Evolutionary conservation across 2,113 vertebrate species (phyloP).

Genomic region (Amia ocellicauda): DNA sequence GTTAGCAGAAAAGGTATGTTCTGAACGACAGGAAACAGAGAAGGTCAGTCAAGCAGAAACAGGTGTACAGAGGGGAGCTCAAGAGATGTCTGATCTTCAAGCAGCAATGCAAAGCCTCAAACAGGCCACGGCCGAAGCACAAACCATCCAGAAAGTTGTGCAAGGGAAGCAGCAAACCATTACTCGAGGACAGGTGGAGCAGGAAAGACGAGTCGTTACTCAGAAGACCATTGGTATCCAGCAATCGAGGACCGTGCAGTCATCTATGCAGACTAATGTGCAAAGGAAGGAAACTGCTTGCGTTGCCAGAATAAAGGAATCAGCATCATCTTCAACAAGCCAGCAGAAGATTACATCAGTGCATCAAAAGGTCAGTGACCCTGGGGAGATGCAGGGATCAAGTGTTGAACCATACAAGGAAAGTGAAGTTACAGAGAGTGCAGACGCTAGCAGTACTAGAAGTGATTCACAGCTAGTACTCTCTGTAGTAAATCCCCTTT

Average conservation of each 20-base stretch:
- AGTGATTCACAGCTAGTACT: slow-evolving; percentile 53
- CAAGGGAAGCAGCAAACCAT: slow-evolving; percentile 54
- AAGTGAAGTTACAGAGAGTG: slow-evolving; percentile 45
- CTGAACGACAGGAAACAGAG: slow-evolving; percentile 17
- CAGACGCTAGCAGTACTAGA: slow-evolving; percentile 64
- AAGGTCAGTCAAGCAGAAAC: slow-evolving; percentile 36
- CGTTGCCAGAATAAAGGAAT: slow-evolving; percentile 39
- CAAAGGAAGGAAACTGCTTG: slow-evolving; percentile 24
- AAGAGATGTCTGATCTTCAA: slow-evolving; percentile 60
- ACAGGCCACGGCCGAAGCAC: slow-evolving; percentile 70
- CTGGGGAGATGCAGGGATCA: slow-evolving; percentile 60
- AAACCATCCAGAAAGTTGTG: slow-evolving; percentile 64
- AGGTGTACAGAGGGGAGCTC: slow-evolving; percentile 32
- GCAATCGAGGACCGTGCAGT: slow-evolving; percentile 15
- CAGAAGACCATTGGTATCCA: slow-evolving; percentile 30
- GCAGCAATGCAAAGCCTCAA: slow-evolving; percentile 66
- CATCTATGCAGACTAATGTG: background rate
- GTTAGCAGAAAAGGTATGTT: slow-evolving; percentile 14
- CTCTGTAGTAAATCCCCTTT: slow-evolving; percentile 57
- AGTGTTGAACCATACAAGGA: slow-evolving; percentile 54
- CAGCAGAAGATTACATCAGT: slow-evolving; percentile 54
- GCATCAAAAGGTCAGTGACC: slow-evolving; percentile 89
- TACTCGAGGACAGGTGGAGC: slow-evolving; percentile 24
- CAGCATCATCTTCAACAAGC: slow-evolving; percentile 53
- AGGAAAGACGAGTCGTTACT: slow-evolving; percentile 27